Conservation (phyloP, 2,797 vertebrate species). For the Phrynocephalus guinanensis region DNA sequence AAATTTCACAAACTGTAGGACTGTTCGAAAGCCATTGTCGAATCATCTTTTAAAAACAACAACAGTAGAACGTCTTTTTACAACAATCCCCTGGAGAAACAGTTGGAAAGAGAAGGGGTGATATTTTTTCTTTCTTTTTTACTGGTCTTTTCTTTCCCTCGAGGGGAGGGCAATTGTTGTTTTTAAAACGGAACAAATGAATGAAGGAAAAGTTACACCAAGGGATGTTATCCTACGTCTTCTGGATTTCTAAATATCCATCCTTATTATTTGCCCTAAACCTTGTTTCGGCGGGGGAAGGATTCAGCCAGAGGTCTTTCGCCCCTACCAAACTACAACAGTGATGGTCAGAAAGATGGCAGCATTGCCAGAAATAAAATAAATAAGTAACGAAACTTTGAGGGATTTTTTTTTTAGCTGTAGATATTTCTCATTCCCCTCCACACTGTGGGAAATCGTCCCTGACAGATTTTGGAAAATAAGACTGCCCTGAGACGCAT, state of each 20-base stretch:
- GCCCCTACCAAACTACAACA: not conserved
- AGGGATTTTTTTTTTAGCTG: no score
- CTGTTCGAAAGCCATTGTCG: constrained; percentile 4
- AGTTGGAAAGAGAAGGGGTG: not conserved
- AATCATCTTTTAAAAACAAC: not conserved
- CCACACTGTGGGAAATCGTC: no score
- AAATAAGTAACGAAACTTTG: no score
- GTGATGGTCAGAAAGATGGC: not conserved
- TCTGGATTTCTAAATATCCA: not conserved
- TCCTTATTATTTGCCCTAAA: no score
- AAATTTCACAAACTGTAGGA: not conserved
- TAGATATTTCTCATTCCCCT: no score
- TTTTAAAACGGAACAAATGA: not conserved
- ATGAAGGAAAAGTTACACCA: not conserved
- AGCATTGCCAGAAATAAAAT: no score
- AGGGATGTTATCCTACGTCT: not conserved
- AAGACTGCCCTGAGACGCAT: no score
- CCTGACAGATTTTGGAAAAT: not conserved
- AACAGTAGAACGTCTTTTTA: constrained; percentile 19
- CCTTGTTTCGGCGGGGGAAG: not conserved
- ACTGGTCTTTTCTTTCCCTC: no score
- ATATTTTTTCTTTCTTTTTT: not conserved
- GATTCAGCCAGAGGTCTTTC: not conserved
- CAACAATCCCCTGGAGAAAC: not conserved
- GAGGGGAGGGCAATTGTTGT: no score